These are phyloP conservation scores for Maniola jurtina DNA, from an alignment of 1,140 invertebrate species.

Conservation along the genomic window DNA sequence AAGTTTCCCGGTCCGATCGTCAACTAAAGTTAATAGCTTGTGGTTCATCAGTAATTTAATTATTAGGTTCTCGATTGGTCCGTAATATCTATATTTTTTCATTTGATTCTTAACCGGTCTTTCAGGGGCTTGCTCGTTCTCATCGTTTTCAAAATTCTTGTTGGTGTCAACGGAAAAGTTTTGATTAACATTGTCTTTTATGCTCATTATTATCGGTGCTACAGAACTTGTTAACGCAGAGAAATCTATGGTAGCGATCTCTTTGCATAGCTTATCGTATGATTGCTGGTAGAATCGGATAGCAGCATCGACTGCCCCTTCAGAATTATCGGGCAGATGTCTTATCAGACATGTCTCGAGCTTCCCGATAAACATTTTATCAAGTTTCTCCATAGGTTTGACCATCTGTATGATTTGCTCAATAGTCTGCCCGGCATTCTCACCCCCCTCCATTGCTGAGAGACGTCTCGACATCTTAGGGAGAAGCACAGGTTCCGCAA, in stretches of 20 bases:
- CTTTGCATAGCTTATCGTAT: constrained; percentile 55
- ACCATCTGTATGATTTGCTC: constrained; percentile 53
- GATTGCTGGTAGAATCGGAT: constrained; percentile 56
- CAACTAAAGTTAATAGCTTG: constrained; percentile 62
- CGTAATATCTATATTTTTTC: constrained; percentile 71
- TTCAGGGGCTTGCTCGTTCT: constrained; percentile 56
- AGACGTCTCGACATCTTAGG: constrained; percentile 68
- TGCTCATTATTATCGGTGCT: constrained; percentile 73
- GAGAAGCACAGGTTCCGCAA: constrained; percentile 59
- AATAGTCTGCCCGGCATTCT: constrained; percentile 48
- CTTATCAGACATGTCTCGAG: constrained; percentile 52
- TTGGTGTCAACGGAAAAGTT: constrained; percentile 63
- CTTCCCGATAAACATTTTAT: constrained; percentile 51
- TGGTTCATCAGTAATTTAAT: constrained; percentile 61
- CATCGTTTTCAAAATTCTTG: constrained; percentile 67
- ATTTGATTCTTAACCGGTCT: constrained; percentile 59
- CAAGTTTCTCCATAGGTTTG: constrained; percentile 56
- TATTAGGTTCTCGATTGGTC: constrained; percentile 61
- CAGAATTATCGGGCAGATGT: constrained; percentile 62
- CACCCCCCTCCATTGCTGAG: constrained; percentile 60
- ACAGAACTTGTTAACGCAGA: constrained; percentile 59
- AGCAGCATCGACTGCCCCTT: constrained; percentile 57
- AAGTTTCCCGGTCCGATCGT: constrained; percentile 68
- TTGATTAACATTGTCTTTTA: constrained; percentile 72
- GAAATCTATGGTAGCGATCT: constrained; percentile 56